These are phyloP conservation scores for Formicarius rufipectus DNA, from an alignment of 2,113 vertebrate genomes.

Conservation along the genomic window DNA sequence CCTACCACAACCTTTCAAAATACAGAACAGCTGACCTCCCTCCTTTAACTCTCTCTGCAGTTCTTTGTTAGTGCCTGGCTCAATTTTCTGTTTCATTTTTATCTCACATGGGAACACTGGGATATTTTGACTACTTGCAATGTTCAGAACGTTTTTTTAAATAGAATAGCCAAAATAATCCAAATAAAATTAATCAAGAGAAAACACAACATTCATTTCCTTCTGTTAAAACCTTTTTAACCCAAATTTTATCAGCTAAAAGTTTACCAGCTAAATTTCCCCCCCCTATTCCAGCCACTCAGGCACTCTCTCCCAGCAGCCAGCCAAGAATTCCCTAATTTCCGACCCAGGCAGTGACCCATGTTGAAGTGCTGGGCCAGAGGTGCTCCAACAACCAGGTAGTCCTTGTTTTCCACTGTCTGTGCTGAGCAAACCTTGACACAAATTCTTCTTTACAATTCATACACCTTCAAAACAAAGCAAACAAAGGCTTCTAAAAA, in stretches of 20 bases:
- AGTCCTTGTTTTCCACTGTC: neutral
- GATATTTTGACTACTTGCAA: neutral
- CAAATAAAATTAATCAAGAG: neutral
- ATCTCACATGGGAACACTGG: neutral
- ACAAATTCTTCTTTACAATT: neutral
- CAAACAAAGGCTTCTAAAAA: neutral
- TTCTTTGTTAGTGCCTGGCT: neutral
- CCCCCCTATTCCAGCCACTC: neutral
- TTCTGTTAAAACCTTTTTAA: neutral
- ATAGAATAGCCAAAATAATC: neutral
- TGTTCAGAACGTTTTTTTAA: neutral
- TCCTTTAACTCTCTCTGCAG: neutral
- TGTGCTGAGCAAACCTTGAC: neutral
- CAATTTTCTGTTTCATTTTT: neutral
- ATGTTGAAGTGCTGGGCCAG: neutral
- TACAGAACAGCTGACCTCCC: neutral
- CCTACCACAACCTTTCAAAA: neutral
- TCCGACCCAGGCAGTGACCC: neutral
- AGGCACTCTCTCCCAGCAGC: neutral
- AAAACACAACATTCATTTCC: neutral
- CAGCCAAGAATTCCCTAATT: slow-evolving; percentile 35
- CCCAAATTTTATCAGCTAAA: slow-evolving; percentile 5
- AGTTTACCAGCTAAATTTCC: slow-evolving; percentile 17
- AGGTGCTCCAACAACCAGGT: neutral
- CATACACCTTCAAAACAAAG: neutral